Conservation (phyloP, 1,140 invertebrate species). For the Drosophila biarmipes region DNA sequence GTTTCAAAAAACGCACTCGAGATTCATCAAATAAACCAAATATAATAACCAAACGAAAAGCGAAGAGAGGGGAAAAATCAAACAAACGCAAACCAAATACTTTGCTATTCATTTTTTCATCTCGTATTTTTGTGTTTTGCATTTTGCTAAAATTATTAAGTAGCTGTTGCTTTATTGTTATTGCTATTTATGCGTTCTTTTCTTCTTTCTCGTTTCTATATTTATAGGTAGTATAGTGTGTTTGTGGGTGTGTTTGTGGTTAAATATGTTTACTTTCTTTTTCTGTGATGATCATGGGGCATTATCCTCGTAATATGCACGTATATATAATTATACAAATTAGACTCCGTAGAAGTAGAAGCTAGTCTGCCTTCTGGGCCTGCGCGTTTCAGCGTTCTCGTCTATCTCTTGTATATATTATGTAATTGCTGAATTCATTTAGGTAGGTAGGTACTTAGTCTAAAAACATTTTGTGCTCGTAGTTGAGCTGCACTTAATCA, state of each 20-base stretch:
- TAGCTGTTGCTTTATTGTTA: conserved; percentile 82
- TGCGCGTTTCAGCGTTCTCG: conserved; percentile 1
- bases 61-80: not conserved
- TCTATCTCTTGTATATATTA: conserved; percentile 36
- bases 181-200: conserved; percentile 64
- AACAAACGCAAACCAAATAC: conserved; percentile 46
- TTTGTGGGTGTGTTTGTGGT: conserved; percentile 42
- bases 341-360: conserved; percentile 36
- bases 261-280: conserved; percentile 54
- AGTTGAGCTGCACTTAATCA: conserved; percentile 71
- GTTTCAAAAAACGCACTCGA: not conserved
- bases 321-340: conserved; percentile 55
- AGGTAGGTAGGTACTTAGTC: conserved; percentile 82
- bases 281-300: conserved; percentile 69
- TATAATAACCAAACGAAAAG: conserved; percentile 25
- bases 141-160: conserved; percentile 81
- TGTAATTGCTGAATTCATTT: conserved; percentile 68
- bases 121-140: conserved; percentile 53
- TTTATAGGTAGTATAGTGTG: conserved; percentile 52
- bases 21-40: not conserved
- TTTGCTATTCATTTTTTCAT: conserved; percentile 43
- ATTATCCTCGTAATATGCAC: conserved; percentile 41
- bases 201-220: conserved; percentile 42
- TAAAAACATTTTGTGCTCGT: conserved; percentile 70
- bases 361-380: conserved; percentile 4